Evolutionary conservation across 2,888 invertebrate genomes (phyloP).

Genomic region (Mesorhabditis belari): DNA sequence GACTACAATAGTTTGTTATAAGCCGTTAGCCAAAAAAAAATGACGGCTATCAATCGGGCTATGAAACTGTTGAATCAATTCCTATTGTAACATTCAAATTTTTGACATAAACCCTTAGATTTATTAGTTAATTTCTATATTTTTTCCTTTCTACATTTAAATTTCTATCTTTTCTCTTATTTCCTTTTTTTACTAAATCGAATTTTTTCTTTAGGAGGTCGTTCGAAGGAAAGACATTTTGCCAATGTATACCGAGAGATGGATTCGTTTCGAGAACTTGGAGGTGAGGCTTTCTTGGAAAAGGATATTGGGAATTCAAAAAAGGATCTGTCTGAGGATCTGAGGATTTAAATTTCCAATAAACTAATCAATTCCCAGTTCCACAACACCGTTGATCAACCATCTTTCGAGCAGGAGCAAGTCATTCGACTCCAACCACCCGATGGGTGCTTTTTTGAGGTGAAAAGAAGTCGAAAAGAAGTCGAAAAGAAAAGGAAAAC

Average conservation of each 20-base stretch:
- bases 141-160: background rate
- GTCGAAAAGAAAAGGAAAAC: no score
- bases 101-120: no score
- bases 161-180: background rate
- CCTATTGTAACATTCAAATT: no score
- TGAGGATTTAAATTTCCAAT: no score
- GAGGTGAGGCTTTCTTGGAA: conserved; percentile 60
- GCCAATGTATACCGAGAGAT: conserved; percentile 89
- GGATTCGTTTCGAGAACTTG: conserved; percentile 88
- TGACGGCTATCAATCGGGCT: no score
- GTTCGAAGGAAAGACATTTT: conserved; percentile 98
- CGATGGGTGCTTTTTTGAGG: conserved; percentile 52
- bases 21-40: background rate
- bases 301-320: background rate
- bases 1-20: background rate
- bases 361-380: no score
- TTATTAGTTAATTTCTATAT: no score
- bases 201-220: conserved; percentile 76
- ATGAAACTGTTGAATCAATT: no score
- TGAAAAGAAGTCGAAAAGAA: conserved; percentile 24
- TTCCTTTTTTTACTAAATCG: conserved; percentile 69
- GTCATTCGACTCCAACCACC: conserved; percentile 53
- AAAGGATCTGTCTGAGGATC: no score
- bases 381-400: conserved; percentile 76
- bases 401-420: conserved; percentile 68